A percentile compares a stretch with the other conserved stretches of the same genome.
Evolutionary conservation across 2,113 vertebrate species (phyloP).

Genomic region (Grantiella picta): DNA sequence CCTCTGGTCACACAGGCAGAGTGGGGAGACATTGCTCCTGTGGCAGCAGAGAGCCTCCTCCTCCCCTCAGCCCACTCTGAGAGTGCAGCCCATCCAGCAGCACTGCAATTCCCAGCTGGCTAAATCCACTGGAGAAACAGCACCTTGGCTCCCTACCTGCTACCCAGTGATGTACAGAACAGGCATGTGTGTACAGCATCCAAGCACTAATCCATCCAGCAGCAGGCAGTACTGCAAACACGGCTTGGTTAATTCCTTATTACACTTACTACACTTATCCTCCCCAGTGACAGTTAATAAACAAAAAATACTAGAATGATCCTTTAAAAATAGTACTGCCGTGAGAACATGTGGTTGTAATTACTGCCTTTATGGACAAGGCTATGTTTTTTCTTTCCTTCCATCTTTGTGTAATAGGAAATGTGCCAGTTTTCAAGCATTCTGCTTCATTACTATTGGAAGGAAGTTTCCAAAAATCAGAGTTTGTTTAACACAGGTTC

Average conservation of each 20-base stretch:
- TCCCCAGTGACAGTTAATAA: not conserved
- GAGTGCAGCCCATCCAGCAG: not conserved
- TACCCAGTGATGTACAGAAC: rapidly evolving
- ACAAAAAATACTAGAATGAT: not conserved
- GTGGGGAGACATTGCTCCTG: rapidly evolving
- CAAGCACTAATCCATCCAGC: not conserved
- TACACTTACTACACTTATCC: not conserved
- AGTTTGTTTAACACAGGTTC: not conserved
- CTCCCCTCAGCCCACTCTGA: rapidly evolving
- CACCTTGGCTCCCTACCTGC: not conserved
- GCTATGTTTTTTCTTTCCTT: constrained; percentile 21
- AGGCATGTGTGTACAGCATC: not conserved
- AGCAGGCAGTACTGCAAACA: not conserved
- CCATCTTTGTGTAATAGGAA: not conserved
- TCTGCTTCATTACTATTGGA: not conserved
- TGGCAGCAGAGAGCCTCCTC: not conserved
- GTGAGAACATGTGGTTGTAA: constrained; percentile 32
- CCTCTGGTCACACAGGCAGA: not conserved
- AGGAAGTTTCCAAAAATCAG: not conserved
- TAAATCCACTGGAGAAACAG: not conserved
- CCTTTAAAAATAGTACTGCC: not conserved
- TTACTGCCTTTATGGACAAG: not conserved
- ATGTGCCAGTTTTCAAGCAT: constrained; percentile 1
- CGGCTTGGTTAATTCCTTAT: not conserved
- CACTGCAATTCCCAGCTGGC: not conserved